Evolutionary conservation across 2,888 invertebrate genomes (phyloP), one percentile per base, ranked within the genome.

Genomic region (Fissipunctia ypsillon): DNA sequence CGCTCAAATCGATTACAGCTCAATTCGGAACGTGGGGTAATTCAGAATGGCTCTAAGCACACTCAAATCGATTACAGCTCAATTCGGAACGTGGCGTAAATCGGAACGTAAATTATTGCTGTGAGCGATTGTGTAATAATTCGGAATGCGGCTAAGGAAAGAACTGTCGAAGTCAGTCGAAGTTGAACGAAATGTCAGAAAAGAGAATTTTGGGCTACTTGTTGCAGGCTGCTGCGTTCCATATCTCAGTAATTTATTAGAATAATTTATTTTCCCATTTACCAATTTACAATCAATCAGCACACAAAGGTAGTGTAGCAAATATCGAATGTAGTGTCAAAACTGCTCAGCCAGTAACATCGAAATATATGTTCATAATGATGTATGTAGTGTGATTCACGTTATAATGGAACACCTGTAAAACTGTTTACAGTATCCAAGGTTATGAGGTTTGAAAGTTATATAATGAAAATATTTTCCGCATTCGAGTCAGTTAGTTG

Each of bases 401-500:
- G 38, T 48, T 72, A 16, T 43, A 50, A 59, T 84, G 70, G 38
- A 72, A 80, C 78, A 79, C 12, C 69, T 70, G 48, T 78, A 74
- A 71, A 74, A 81, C 73, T 80, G 73, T 85, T 72, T 76, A 78
- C 66, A 76, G 65, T 74, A 57, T 69, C 59, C 88, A 88, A 89
- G 89, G 89, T 88, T 89, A 87, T 79, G 78, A 73, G 69, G 61
- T 74, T 83, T 85, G 69, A 73, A 77, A 88, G 88, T 90, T 92
- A 92, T 89, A 91, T 92, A 91, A 92, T 91, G 89, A 77, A 83
- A 87, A 80, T 84, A 83, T 78, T 89, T 85, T 83, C 78, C 78
- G 80, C 78, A 64, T 77, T 81, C 65, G 84, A 66, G 70, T 84
- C 78, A 77, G 76, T 87, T 79, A 90, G 90, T 80, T 90, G 89